A percentile compares a stretch with the other conserved stretches of the same genome.
Conservation (phyloP, 2,888 invertebrate genomes). For the Minunthozetes semirufus region DNA sequence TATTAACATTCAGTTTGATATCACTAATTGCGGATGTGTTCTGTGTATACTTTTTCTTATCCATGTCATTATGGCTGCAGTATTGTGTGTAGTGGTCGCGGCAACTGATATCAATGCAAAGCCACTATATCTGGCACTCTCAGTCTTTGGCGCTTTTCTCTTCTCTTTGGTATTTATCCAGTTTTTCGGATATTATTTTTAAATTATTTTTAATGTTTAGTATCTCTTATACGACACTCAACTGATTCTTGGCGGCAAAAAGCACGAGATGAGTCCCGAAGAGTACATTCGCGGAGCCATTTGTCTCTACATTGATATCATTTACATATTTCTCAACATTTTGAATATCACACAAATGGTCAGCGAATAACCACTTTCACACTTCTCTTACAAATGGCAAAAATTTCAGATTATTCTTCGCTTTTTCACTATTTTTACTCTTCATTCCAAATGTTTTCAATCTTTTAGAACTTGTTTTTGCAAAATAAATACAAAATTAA, state of each 20-base stretch:
- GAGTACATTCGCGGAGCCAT: not conserved
- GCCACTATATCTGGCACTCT: not conserved
- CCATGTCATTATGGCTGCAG: not conserved
- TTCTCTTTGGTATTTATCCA: not conserved
- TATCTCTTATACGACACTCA: constrained; percentile 15
- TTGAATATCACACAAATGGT: no score
- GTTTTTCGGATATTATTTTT: not conserved
- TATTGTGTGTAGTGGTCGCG: not conserved
- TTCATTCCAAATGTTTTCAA: no score
- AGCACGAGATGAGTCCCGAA: constrained; percentile 11
- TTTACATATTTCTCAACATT: constrained; percentile 3
- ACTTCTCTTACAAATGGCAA: no score
- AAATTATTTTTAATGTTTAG: not conserved
- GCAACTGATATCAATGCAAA: not conserved
- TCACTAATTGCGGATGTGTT: not conserved
- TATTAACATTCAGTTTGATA: not conserved
- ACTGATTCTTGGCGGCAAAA: constrained; percentile 6
- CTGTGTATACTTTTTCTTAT: not conserved
- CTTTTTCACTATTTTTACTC: no score
- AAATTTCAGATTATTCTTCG: no score
- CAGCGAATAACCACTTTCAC: no score
- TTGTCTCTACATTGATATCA: not conserved
- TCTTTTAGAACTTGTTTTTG: no score
- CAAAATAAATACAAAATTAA: no score
- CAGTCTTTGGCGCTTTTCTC: not conserved